These are phyloP conservation scores for Rhaphigaster nebulosa DNA, from an alignment of 2,888 invertebrate species.

Conservation along the genomic window DNA sequence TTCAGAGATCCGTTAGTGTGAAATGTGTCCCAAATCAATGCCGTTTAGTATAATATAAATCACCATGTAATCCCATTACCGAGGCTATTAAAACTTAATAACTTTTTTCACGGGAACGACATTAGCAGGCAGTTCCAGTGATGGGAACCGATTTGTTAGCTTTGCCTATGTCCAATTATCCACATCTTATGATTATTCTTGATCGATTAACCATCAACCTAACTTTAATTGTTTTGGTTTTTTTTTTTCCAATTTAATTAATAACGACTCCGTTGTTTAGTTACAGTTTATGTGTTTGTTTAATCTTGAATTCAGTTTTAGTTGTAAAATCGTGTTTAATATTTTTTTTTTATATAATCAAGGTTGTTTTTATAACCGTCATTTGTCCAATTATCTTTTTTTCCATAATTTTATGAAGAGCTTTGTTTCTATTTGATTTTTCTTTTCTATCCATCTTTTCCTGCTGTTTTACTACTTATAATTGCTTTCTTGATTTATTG, in stretches of 20 bases:
- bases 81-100: constrained; percentile 6
- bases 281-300: background rate
- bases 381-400: background rate
- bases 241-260: background rate
- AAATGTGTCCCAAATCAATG: constrained; percentile 8
- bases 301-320: background rate
- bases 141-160: background rate
- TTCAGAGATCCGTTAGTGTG: background rate
- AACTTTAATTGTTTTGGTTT: background rate
- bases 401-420: background rate
- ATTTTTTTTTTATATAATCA: too few species aligned
- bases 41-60: constrained; percentile 26
- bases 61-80: background rate
- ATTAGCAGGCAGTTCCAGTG: constrained; percentile 3
- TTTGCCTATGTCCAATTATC: background rate
- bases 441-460: background rate
- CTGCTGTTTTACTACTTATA: too few species aligned
- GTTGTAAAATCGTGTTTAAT: background rate
- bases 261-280: background rate
- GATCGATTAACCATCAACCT: background rate
- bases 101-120: constrained; percentile 18
- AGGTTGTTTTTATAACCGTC: background rate
- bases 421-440: background rate
- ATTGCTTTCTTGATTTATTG: too few species aligned
- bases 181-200: background rate